Evolutionary conservation across 2,888 invertebrate genomes (phyloP), one percentile per base, ranked within the genome.

Genomic region (Atrina japonica): DNA sequence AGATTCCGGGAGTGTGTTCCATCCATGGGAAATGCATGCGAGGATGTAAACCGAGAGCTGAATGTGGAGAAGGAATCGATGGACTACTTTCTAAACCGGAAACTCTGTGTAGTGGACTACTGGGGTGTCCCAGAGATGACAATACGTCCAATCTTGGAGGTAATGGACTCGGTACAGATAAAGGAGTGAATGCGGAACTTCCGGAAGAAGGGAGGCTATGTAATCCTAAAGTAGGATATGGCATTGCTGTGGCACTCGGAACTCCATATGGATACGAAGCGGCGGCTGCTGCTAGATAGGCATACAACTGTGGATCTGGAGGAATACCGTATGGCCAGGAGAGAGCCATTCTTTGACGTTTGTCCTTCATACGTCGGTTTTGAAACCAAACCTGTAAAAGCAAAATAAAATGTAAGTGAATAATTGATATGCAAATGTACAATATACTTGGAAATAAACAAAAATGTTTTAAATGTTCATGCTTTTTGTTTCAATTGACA

Each of bases 281-380:
- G 0, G 97, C 97, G 87, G 97, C 97, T 1, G 97, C 93, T 14
- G 98, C 93, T 47, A 97, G 95, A 1, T 97, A 97, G 55, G 91
- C 90, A 2, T 97, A 97, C 85, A 98, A 94, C 0, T 96, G 95
- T 0, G 98, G 97, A 87, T 98, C 97, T 0, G 96, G 83, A 16
- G 96, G 84, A 18, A 86, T 83, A 21, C 85, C 86, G 91, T 97
- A 97, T 0, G 98, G 98, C 98, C 98, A 99, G 0, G 96, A 95
- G 80, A 98, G 94, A 0, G 97, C 96, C 90, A 97, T 95, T 18
- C 97, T 93, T 89, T 99, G 98, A 0, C 99, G 93, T 86, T 99
- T 99, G 92, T 99, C 99, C 90, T 99, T 97, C 97, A 97, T 97
- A 56, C 97, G 93, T 41, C 97, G 93, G 91, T 98, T 98, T 93